These are phyloP conservation scores for Meloe dianella DNA, from an alignment of 2,888 invertebrate species.

Conservation along the genomic window DNA sequence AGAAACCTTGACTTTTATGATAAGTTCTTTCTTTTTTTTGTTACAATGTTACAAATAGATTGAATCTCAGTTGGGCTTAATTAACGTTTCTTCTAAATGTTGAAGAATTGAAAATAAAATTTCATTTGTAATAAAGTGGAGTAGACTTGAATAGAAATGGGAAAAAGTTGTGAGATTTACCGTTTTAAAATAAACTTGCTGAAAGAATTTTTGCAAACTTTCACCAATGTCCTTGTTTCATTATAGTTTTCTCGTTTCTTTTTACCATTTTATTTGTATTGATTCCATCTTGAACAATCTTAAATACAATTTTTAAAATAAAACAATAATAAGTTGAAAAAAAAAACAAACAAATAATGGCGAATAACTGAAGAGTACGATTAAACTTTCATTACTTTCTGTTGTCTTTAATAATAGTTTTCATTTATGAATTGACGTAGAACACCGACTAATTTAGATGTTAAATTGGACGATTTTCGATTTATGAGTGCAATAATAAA, in stretches of 20 bases:
- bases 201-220: conserved; percentile 25
- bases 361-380: background rate
- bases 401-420: background rate
- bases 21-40: no score
- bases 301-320: no score
- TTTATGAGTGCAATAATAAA: background rate
- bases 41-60: no score
- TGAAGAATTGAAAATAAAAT: background rate
- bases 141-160: background rate
- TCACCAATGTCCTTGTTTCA: conserved; percentile 30
- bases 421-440: background rate
- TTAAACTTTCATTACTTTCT: background rate
- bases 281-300: conserved; percentile 17
- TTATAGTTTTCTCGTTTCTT: conserved; percentile 2
- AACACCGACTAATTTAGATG: background rate
- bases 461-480: background rate
- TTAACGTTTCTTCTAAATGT: no score
- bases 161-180: background rate
- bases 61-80: no score
- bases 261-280: conserved; percentile 13
- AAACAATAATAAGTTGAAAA: background rate
- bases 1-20: background rate
- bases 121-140: background rate
- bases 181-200: background rate
- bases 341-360: background rate